A percentile compares a stretch with the other conserved stretches of the same genome.
These are phyloP conservation scores for Pomacea maculata DNA, from an alignment of 1,140 invertebrate genomes.

Conservation along the genomic window DNA sequence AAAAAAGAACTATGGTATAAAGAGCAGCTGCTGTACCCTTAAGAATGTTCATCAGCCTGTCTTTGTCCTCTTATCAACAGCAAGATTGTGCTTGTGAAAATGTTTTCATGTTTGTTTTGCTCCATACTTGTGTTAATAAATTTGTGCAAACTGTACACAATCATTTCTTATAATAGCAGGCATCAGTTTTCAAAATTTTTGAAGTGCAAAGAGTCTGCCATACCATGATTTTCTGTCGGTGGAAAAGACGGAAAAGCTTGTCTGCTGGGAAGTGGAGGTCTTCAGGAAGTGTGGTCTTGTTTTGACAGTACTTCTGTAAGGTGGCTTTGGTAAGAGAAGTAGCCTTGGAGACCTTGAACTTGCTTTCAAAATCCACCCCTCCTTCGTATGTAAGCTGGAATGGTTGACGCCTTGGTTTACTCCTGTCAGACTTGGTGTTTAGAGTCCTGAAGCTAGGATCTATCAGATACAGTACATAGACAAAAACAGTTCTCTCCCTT, in stretches of 20 bases:
- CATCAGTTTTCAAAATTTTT: too few species aligned
- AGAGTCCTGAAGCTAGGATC: constrained; percentile 30
- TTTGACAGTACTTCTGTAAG: constrained; percentile 63
- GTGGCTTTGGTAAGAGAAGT: constrained; percentile 63
- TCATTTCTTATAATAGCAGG: too few species aligned
- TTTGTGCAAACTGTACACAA: too few species aligned
- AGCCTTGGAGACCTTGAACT: constrained; percentile 55
- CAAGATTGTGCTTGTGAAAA: too few species aligned
- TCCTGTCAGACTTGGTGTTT: constrained; percentile 31
- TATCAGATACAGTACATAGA: neutral
- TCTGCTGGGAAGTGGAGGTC: constrained; percentile 66
- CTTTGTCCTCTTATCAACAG: too few species aligned
- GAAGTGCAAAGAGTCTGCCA: neutral
- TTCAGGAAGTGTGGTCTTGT: constrained; percentile 64
- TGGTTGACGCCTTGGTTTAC: constrained; percentile 43
- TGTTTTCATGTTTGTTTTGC: too few species aligned
- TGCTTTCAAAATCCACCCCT: constrained; percentile 50
- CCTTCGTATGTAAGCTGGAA: constrained; percentile 56
- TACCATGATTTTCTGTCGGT: constrained; percentile 55
- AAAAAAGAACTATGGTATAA: too few species aligned
- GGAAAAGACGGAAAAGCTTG: constrained; percentile 61
- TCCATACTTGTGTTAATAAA: too few species aligned
- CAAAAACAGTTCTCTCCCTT: too few species aligned
- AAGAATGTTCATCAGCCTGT: too few species aligned
- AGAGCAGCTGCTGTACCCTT: too few species aligned